A percentile compares a stretch with the other conserved stretches of the same genome.
phyloP scores from a whole-genome alignment of 2,888 invertebrate genomes.

The Ferrisia virgata region DNA sequence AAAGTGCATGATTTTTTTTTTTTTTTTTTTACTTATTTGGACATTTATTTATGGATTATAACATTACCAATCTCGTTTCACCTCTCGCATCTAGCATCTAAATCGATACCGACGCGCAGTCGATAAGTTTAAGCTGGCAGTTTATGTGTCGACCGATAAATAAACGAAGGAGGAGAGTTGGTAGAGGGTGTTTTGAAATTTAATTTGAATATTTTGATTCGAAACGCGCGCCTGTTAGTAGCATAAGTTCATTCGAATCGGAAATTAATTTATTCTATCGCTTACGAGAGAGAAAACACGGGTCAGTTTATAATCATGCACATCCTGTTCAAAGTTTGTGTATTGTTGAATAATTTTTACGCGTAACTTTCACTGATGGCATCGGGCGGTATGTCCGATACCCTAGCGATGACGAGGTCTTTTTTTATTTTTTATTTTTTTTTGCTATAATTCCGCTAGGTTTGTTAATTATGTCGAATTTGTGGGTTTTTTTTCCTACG shows the following conservation, averaged over 20 bases:
- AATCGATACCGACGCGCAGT: too few relatives aligned
- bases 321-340: conserved; percentile 22
- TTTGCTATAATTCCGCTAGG: background rate
- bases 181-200: background rate
- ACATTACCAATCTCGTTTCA: too few relatives aligned
- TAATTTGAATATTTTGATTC: background rate
- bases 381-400: too few relatives aligned
- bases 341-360: conserved; percentile 25
- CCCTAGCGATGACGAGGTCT: background rate
- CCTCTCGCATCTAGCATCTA: too few relatives aligned
- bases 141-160: too few relatives aligned
- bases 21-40: too few relatives aligned
- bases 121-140: too few relatives aligned
- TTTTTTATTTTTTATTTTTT: background rate
- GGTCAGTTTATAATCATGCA: conserved; percentile 18
- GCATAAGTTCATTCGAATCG: background rate
- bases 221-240: background rate
- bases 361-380: conserved; percentile 21
- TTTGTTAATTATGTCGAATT: too few relatives aligned
- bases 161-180: background rate
- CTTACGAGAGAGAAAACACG: background rate
- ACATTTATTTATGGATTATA: too few relatives aligned
- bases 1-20: too few relatives aligned
- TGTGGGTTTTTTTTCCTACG: too few relatives aligned
- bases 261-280: conserved; percentile 12